Conservation (phyloP, 2,888 invertebrate species). For the Hydropsyche betteni region DNA sequence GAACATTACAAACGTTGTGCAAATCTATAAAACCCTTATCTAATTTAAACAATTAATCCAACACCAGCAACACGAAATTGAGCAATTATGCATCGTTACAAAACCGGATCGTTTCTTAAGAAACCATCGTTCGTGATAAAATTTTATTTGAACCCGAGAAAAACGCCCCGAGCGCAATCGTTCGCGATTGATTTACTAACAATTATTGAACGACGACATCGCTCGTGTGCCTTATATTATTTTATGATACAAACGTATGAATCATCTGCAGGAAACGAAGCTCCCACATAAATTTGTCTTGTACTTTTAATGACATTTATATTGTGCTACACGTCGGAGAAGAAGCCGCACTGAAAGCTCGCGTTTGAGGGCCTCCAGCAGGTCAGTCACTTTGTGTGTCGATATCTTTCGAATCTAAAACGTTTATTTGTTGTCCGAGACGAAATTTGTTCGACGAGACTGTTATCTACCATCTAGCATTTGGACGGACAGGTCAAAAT, state of each 20-base stretch:
- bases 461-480: conserved; percentile 34
- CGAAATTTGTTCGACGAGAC: conserved; percentile 9
- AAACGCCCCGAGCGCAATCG: too few species aligned
- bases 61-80: too few species aligned
- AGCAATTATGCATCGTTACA: too few species aligned
- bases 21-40: too few species aligned
- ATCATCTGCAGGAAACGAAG: neutral
- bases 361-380: neutral
- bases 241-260: neutral
- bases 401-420: conserved; percentile 15
- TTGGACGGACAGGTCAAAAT: conserved; percentile 37
- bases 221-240: neutral
- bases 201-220: conserved; percentile 2
- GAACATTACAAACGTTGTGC: too few species aligned
- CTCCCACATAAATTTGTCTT: conserved; percentile 7
- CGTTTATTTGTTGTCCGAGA: conserved; percentile 15
- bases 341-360: too few species aligned
- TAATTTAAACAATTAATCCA: too few species aligned
- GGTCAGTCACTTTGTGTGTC: conserved; percentile 12
- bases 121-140: too few species aligned
- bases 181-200: neutral
- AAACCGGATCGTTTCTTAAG: too few species aligned
- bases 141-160: too few species aligned
- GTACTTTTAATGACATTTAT: conserved; percentile 6
- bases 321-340: too few species aligned